Base-by-base conservation (phyloP, 1,140 invertebrate species). In the Panulirus ornatus region DNA sequence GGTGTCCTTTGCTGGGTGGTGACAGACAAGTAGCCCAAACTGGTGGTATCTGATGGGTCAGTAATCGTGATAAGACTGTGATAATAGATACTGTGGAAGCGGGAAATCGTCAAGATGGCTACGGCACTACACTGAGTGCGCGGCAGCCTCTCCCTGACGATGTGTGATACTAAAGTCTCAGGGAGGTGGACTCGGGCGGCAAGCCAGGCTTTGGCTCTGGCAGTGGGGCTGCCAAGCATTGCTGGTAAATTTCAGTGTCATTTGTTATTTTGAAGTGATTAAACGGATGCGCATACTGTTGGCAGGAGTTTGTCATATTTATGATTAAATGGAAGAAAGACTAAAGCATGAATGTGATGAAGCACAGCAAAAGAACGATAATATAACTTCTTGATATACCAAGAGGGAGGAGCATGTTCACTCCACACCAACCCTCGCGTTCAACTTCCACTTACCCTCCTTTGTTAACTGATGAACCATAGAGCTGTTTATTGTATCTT, bases 71-170 rank as follows among this genome's bases (percentile, higher is more conserved):
- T 16, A 84, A 27, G 44, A 22, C 30, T 63, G 30, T 36, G 42
- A 51, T 40, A 54, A 34, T 38, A 30, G 14, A 54, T 19, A 54
- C 14, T n/a, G 30, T 27, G 30, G 40, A 54, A 22, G 27, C 71
- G 27, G 44, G 5, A 1, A 36, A 51, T 73, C 58, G 87, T 82
- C 63, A 63, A 63, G 79, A 82, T 82, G 44, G 66, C 79, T 38
- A 88, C 78, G 87, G 87, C 87, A 88, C 78, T 88, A 88, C 87
- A 88, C 87, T 88, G 87, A 88, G 51, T 88, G 87, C 87, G 87
- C 87, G 78, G 51, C 73, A 82, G 70, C 87, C 44, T 5, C 5
- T 3, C 87, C 51, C 76, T 30, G n/a, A 83, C 87, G 40, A 73
- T 51, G 78, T 40, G 36, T 8, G 54, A 38, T 47, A 54, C 42